These are phyloP conservation scores for Morpho achilles DNA, from an alignment of 2,888 invertebrate genomes.

Conservation along the genomic window DNA sequence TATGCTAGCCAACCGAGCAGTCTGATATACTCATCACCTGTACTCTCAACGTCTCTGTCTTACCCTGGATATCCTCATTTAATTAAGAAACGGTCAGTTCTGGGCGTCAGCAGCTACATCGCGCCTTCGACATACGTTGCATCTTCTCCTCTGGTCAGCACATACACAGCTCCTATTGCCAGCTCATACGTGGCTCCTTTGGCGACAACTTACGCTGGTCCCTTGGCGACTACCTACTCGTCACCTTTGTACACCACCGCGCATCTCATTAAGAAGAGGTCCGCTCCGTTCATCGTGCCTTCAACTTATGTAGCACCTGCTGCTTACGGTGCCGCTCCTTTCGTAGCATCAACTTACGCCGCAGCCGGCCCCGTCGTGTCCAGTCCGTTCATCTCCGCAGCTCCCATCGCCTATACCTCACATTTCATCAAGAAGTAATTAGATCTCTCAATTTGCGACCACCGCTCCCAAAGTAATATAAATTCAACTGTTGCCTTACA, in stretches of 20 bases:
- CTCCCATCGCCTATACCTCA: constrained; percentile 16
- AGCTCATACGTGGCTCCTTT: constrained; percentile 37
- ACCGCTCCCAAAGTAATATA: constrained; percentile 35
- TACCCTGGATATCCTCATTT: constrained; percentile 49
- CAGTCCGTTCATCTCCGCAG: constrained; percentile 18
- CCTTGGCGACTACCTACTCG: constrained; percentile 40
- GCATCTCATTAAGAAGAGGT: constrained; percentile 62
- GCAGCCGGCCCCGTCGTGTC: constrained; percentile 12
- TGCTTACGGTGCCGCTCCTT: constrained; percentile 33
- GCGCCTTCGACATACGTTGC: constrained; percentile 36
- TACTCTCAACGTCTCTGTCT: constrained; percentile 49
- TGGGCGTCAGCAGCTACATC: constrained; percentile 32
- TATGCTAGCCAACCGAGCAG: constrained; percentile 53
- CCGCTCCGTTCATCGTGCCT: constrained; percentile 37
- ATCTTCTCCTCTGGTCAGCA: constrained; percentile 19
- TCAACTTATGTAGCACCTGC: constrained; percentile 26
- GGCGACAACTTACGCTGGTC: constrained; percentile 34
- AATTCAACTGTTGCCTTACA: constrained; percentile 39
- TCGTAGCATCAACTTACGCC: constrained; percentile 21
- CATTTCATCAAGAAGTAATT: constrained; percentile 29
- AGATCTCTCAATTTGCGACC: constrained; percentile 2
- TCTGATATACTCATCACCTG: constrained; percentile 54
- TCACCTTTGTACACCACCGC: constrained; percentile 33
- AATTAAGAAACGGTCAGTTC: constrained; percentile 44
- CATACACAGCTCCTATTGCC: constrained; percentile 2